Evolutionary conservation across 2,797 vertebrate species (phyloP), one percentile per base, ranked within the genome.

Genomic region (Myioborus miniatus): DNA sequence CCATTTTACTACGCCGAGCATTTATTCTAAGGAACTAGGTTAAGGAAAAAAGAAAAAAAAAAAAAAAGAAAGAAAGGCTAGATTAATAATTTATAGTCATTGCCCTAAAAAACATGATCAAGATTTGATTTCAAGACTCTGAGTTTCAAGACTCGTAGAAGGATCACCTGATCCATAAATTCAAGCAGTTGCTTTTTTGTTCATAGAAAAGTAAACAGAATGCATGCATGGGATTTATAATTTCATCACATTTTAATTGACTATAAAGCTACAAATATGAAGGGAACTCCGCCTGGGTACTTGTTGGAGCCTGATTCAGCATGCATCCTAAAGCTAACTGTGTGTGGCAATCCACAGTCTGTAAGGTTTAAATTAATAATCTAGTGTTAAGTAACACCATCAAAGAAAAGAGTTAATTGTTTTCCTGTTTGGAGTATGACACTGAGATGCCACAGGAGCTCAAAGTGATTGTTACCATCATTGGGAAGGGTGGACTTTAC

Each of bases 341-440:
- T 90, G 93, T 93, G 95, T 95, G 96, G 95, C 86, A 94, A 94
- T 95, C 96, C 92, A 93, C 83, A 96, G 93, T 32, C 92, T 76
- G 74, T 95, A 96, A 96, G 95, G 92, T 96, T 98, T 97, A 96
- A 97, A 98, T 97, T 97, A 97, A 97, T 97, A 97, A 96, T 83
- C 92, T 34, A 95, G 94, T 96, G 88, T 95, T 96, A 98, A 96
- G 94, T 97, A 91, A 93, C 97, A 80, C 79, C 96, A 97, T 97
- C 96, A 98, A 97, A 98, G 92, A 71, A 81, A 97, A 97, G 94
- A 97, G 92, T 96, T 97, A 97, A 98, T 98, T 97, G 95, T 81
- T 93, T 97, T 97, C 93, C 91, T 93, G 41, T 94, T 97, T 97
- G 95, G 87, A 97, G 62, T 91, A 95, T 94, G 96, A 96, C 81